Base-by-base conservation (phyloP, 2,113 vertebrate genomes). In the Synchiropus splendidus region DNA sequence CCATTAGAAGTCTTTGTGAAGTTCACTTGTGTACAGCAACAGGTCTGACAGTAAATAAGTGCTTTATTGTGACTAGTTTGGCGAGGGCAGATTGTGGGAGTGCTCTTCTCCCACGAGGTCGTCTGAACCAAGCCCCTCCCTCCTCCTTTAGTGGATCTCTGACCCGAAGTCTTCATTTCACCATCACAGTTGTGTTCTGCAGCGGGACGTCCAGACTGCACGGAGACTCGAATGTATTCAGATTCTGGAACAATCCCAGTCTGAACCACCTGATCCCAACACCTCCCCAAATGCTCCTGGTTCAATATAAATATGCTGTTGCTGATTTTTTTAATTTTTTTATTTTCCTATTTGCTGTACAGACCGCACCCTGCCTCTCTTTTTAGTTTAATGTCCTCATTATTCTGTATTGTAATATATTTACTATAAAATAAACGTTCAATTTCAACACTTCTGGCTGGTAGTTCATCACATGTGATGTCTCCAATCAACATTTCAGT, bases 401-500 rank as follows among this genome's bases (percentile, higher is more conserved):
- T 69, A 80, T 80, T 85, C 74, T 82, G 80, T 86, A 85, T 85
- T 87, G 85, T 86, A 87, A 86, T 85, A 86, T 86, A 87, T 86
- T 87, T 87, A 85, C 83, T 86, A 86, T 75, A 83, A 87, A 85
- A 87, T 86, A 83, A 86, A 86, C 70, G 79, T 84, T 87, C 84
- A 78, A 80, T 27, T 27, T 83, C 75, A 59, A 83, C 67, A 78
- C 45, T 43, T 27, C 13, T 38, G 48, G 54, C 33, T 56, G n/a
- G 8, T 5, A 27, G 21, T 27, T 27, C 13, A 11, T 17, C 12
- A 31, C n/a, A n/a, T 34, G 10, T 34, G 31, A 14, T n/a, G 10
- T 41, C 13, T 11, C 16, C 16, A 6, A 44, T 12, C n/a, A 43
- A 17, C 5, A 12, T 6, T 5, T 36, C 10, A 31, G 12, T n/a